Percentiles rank a stretch among this genome's conserved stretches.
Conservation (phyloP, 2,797 vertebrate species). For the Eulemur mongoz region DNA sequence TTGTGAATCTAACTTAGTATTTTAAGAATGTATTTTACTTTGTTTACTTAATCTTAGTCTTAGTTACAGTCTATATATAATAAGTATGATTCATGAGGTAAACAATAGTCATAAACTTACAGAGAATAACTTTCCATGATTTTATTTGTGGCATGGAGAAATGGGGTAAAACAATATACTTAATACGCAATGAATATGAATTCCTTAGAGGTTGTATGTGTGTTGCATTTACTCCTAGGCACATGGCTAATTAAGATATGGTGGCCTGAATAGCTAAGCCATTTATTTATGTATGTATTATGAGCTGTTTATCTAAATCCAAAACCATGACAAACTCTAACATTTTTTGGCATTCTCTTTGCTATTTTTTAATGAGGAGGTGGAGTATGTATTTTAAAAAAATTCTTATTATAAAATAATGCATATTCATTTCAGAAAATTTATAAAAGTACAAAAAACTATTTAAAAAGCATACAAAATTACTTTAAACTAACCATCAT, state of each 20-base stretch:
- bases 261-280: not conserved
- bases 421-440: not conserved
- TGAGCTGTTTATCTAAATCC: not conserved
- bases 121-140: not conserved
- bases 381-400: not conserved
- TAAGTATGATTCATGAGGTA: constrained; percentile 45
- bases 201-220: not conserved
- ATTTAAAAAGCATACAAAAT: constrained; percentile 16
- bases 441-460: not conserved
- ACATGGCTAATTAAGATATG: not conserved
- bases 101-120: constrained; percentile 16
- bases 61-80: constrained; percentile 59
- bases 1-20: constrained; percentile 40
- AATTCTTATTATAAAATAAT: constrained; percentile 33
- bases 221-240: not conserved
- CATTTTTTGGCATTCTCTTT: not conserved
- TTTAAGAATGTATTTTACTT: constrained; percentile 53
- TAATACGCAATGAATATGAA: not conserved
- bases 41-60: constrained; percentile 53
- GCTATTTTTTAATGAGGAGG: not conserved
- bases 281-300: constrained; percentile 25
- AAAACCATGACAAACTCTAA: constrained; percentile 23
- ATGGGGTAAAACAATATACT: not conserved
- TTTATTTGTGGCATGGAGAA: constrained; percentile 8
- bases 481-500: not conserved